Conservation (phyloP, 2,797 vertebrate species). For the Aphelocoma californica region DNA sequence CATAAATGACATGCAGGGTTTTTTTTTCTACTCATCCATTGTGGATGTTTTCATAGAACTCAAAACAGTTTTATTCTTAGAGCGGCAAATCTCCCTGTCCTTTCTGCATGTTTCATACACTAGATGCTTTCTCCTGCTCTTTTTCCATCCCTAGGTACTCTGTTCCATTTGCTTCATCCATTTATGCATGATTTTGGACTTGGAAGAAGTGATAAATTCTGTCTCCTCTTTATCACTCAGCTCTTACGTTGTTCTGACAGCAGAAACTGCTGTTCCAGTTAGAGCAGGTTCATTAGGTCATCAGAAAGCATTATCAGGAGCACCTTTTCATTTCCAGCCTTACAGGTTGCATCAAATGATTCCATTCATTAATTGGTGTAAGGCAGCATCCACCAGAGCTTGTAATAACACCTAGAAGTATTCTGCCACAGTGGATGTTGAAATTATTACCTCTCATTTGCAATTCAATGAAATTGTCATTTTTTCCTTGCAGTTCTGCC, state of each 20-base stretch:
- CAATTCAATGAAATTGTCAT: background rate
- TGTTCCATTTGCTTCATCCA: conserved; percentile 12
- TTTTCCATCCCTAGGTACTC: background rate
- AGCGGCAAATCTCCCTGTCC: background rate
- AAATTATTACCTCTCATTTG: conserved; percentile 26
- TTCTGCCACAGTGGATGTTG: background rate
- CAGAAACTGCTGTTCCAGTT: background rate
- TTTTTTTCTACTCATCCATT: background rate
- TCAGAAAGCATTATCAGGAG: background rate
- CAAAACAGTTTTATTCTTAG: background rate
- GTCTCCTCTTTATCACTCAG: background rate
- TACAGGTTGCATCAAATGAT: background rate
- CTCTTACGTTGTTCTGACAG: conserved; percentile 11
- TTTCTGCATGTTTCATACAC: background rate
- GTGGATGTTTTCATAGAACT: rapidly evolving
- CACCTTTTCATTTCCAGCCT: background rate
- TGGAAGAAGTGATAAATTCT: background rate
- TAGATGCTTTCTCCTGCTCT: background rate
- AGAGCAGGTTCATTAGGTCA: background rate
- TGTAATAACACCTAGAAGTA: background rate
- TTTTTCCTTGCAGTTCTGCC: background rate
- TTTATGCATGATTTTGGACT: conserved; percentile 35
- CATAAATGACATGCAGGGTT: background rate
- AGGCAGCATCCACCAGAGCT: background rate
- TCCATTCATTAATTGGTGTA: background rate